Evolutionary conservation across 1,140 invertebrate species (phyloP).

Genomic region (Drosophila littoralis): DNA sequence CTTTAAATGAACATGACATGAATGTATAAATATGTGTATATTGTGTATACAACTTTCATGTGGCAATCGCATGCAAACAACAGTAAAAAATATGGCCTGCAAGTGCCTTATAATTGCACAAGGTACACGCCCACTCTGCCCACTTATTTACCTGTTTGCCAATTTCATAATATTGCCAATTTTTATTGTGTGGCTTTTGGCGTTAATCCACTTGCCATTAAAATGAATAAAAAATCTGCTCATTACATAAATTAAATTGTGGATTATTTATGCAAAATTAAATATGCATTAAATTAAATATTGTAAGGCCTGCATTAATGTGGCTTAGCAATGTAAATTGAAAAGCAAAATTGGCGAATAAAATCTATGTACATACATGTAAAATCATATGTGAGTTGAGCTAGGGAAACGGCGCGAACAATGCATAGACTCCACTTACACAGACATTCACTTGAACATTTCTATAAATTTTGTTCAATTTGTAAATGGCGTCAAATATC

Average conservation of each 20-base stretch:
- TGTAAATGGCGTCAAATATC: too few relatives aligned
- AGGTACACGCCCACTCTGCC: background rate
- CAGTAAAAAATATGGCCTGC: background rate
- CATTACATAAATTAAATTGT: conserved; percentile 74
- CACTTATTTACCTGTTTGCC: background rate
- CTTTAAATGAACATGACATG: conserved; percentile 7
- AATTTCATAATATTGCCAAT: conserved; percentile 36
- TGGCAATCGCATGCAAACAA: background rate
- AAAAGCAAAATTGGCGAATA: conserved; percentile 14
- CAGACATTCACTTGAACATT: too few relatives aligned
- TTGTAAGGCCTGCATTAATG: conserved; percentile 62
- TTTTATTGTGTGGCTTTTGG: conserved; percentile 51
- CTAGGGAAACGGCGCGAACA: too few relatives aligned
- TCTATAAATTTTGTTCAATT: too few relatives aligned
- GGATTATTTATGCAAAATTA: conserved; percentile 77
- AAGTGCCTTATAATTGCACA: conserved; percentile 6
- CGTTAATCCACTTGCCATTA: conserved; percentile 55
- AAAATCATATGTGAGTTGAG: too few relatives aligned
- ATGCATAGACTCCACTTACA: too few relatives aligned
- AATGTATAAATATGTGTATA: conserved; percentile 3
- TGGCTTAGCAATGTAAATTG: conserved; percentile 74
- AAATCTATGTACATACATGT: too few relatives aligned
- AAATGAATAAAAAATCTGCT: conserved; percentile 45
- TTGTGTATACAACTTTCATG: background rate
- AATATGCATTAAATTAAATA: conserved; percentile 71